These are phyloP conservation scores for Oscheius sp. DNA, from an alignment of 2,888 invertebrate species.

Conservation along the genomic window DNA sequence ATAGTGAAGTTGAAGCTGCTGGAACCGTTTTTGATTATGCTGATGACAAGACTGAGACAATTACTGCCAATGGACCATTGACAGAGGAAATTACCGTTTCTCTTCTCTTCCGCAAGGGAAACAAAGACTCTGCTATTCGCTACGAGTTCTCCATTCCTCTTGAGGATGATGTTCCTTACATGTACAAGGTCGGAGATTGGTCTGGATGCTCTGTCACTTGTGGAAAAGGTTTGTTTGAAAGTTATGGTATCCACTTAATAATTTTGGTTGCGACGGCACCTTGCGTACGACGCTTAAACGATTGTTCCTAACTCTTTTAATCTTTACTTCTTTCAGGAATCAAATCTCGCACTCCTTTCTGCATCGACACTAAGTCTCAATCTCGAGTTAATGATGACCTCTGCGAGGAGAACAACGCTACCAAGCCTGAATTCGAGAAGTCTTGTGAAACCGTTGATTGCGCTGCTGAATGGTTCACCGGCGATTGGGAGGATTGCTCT, in stretches of 20 bases:
- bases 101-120: constrained; percentile 82
- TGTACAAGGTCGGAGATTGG: constrained; percentile 84
- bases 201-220: constrained; percentile 85
- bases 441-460: constrained; percentile 68
- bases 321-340: constrained; percentile 76
- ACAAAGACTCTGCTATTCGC: constrained; percentile 77
- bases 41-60: constrained; percentile 82
- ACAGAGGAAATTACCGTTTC: constrained; percentile 75
- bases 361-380: constrained; percentile 81
- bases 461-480: constrained; percentile 78
- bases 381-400: constrained; percentile 80
- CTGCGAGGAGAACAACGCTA: constrained; percentile 79
- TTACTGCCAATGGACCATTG: constrained; percentile 87
- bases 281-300: constrained; percentile 1
- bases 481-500: constrained; percentile 84
- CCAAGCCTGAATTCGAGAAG: constrained; percentile 78
- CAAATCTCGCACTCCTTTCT: constrained; percentile 82
- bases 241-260: not conserved
- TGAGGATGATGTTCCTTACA: constrained; percentile 78
- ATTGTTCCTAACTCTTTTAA: not conserved
- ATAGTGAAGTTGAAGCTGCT: constrained; percentile 76
- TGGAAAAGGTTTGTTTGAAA: constrained; percentile 80
- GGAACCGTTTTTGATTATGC: constrained; percentile 89
- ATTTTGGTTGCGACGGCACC: not conserved
- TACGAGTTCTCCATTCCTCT: constrained; percentile 90